A percentile compares a stretch with the other conserved stretches of the same genome.
Conservation (phyloP, 2,113 vertebrate genomes). For the Corynorhinus townsendii region DNA sequence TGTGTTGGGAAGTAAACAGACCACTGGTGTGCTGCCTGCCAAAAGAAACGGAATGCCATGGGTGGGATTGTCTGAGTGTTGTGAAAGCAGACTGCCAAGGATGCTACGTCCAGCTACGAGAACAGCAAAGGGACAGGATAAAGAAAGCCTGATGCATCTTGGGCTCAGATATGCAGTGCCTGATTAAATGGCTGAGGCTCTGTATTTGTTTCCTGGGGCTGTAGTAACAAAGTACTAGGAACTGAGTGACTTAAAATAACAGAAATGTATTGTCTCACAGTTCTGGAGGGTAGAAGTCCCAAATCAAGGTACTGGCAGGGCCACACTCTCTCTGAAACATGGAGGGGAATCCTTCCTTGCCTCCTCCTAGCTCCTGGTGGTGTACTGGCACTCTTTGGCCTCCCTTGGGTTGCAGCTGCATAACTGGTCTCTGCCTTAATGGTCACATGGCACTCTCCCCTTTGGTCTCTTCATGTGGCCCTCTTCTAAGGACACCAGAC, state of each 20-base stretch:
- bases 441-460: neutral
- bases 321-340: neutral
- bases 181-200: conserved; percentile 9
- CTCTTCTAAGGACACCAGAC: neutral
- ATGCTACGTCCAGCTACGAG: neutral
- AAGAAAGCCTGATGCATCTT: neutral
- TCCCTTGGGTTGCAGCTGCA: neutral
- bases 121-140: neutral
- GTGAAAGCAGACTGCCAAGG: neutral
- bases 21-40: conserved; percentile 28
- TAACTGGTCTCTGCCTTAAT: neutral
- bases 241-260: neutral
- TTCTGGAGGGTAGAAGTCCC: neutral
- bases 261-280: neutral
- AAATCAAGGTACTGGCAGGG: neutral
- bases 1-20: conserved; percentile 61
- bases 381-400: neutral
- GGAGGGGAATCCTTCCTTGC: neutral
- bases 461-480: neutral
- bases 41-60: neutral
- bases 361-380: neutral
- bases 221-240: neutral
- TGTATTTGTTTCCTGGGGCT: neutral
- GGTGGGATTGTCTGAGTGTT: neutral
- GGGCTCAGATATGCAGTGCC: neutral